Conservation (phyloP, 2,888 invertebrate species). For the Drosophila bunnanda region DNA sequence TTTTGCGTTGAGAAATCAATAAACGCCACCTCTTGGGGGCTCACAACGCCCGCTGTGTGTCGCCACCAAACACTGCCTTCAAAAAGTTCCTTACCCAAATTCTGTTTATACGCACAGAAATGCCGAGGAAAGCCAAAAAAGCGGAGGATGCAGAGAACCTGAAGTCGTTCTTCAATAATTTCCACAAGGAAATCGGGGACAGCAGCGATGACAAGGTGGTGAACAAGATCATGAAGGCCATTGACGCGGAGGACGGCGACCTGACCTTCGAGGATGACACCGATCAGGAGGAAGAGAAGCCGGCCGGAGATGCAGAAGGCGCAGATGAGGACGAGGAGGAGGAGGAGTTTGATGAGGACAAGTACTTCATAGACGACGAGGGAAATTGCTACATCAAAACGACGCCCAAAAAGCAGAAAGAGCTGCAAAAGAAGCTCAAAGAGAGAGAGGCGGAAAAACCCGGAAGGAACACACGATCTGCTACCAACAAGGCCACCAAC, state of each 20-base stretch:
- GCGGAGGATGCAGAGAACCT: slow-evolving; percentile 85
- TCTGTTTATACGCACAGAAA: slow-evolving; percentile 23
- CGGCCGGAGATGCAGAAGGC: slow-evolving; percentile 62
- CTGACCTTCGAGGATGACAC: slow-evolving; percentile 78
- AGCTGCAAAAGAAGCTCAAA: slow-evolving; percentile 52
- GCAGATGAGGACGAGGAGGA: slow-evolving; percentile 57
- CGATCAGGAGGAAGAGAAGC: slow-evolving; percentile 78
- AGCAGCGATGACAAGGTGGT: slow-evolving; percentile 79
- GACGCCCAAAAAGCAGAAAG: slow-evolving; percentile 85
- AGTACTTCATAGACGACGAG: slow-evolving; percentile 90
- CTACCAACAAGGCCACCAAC: slow-evolving; percentile 20
- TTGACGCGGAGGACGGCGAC: slow-evolving; percentile 26
- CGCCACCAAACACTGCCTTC: slow-evolving; percentile 52
- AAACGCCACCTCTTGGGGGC: slow-evolving; percentile 51
- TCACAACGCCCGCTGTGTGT: slow-evolving; percentile 67
- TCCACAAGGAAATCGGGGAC: slow-evolving; percentile 91
- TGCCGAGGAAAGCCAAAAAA: slow-evolving; percentile 54
- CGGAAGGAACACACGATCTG: slow-evolving; percentile 17
- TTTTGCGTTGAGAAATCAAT: slow-evolving; percentile 61
- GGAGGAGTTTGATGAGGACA: slow-evolving; percentile 85
- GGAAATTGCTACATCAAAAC: slow-evolving; percentile 94
- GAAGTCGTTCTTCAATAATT: slow-evolving; percentile 92
- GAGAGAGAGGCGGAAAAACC: slow-evolving; percentile 4
- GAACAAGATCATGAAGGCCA: slow-evolving; percentile 42
- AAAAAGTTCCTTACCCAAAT: slow-evolving; percentile 41